Base-by-base conservation (phyloP, 2,888 invertebrate species). In the Nomada ruficornis region DNA sequence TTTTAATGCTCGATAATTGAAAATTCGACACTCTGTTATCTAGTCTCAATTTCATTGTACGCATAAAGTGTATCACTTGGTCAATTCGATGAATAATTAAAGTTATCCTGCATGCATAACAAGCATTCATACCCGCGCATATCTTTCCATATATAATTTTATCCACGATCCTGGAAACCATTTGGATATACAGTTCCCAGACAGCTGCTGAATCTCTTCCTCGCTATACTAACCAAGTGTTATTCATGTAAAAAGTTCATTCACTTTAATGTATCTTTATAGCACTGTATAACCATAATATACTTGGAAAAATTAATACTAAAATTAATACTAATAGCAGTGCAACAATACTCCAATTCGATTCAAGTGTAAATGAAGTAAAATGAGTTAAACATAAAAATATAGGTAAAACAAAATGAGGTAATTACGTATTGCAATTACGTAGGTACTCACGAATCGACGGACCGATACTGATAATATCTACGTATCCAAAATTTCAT, bases 91-190 rank as follows among this genome's bases (percentile, higher is more conserved):
- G 20, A 50, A 60, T 50, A 70, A 9, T 47, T 36, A 47, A 59
- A 18, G 15, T 29, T 20, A 18, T 29, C 7, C 59, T 36, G 2
- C 20, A 18, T 36, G 36, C 5, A 23, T 50, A 2, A 18, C 29
- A n/a, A n/a, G 3, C 50, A 60, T n/a, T n/a, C 69, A 18, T 59
- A 20, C 26, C 26, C n/a, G 13, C n/a, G 69, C 26, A 47, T 47
- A 59, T 69, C 69, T 59, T 69, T 44, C 20, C 20, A 36, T 36
- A n/a, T n/a, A 44, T n/a, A 70, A 60, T n/a, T 50, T 71, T 42
- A 52, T 36, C 18, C 36, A 18, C 36, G 60, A 47, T 36, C 50
- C 7, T 60, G 52, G 36, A 50, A 60, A 62, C 36, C 18, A 36
- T 60, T 50, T 52, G 36, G 23, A 50, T 42, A 52, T 18, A 52